Evolutionary conservation across 2,888 invertebrate genomes (phyloP), one percentile per base, ranked within the genome.

Genomic region (Lysandra coridon): DNA sequence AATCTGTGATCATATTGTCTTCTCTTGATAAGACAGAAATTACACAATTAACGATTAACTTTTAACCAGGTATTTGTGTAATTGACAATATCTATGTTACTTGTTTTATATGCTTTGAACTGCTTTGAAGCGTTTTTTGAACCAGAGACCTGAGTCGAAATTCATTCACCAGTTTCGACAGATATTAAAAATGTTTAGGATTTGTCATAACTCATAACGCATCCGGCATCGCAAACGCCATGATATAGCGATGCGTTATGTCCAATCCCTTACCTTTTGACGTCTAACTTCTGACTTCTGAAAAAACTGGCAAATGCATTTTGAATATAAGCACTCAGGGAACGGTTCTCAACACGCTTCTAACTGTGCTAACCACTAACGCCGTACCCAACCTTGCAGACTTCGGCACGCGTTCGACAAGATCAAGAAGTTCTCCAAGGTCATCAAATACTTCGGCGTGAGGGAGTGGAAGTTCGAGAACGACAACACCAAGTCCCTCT

Each of bases 381-480:
- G 62, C 1, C 5, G 1, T 78, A 69, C 73, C 78, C 81, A 17
- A 62, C 40, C 44, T 87, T 86, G 1, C 93, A 98, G 98, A 89
- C 95, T 97, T 91, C 95, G 96, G 80, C 96, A 96, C 86, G 95
- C 96, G 0, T 97, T 97, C 89, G 95, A 94, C 82, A 97, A 97
- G 88, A 96, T 98, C 81, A 96, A 97, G 84, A 96, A 96, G 87
- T 96, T 97, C 85, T 95, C 96, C 81, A 95, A 95, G 30, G 96
- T 96, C 0, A 92, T 98, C 76, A 95, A 96, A 0, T 98, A 97
- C 87, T 98, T 98, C 89, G 96, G 97, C 2, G 95, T 95, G 0
- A 93, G 96, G 73, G 95, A 96, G 79, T 98, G 98, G 98, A 94
- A 93, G 60, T 97, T 97, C 84, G 87, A 93, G n/a, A 96, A 96